Conservation (phyloP, 2,888 invertebrate genomes). For the Pediacus dermestoides region DNA sequence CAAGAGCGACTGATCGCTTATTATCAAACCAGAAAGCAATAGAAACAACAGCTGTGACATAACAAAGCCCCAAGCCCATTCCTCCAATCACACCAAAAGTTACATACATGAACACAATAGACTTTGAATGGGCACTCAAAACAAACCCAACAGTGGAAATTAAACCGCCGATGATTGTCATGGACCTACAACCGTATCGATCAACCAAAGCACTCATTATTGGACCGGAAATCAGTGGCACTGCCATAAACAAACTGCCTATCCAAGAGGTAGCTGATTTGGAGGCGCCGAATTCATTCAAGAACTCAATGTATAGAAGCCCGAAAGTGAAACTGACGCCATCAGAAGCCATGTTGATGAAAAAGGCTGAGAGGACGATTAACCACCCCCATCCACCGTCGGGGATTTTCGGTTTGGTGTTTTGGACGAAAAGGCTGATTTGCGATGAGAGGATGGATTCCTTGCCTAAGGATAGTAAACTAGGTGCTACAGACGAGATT, state of each 20-base stretch:
- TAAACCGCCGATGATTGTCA: constrained; percentile 60
- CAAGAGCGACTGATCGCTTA: constrained; percentile 79
- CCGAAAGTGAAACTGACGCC: constrained; percentile 94
- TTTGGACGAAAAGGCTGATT: constrained; percentile 26
- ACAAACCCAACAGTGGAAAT: constrained; percentile 74
- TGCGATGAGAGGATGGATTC: constrained; percentile 28
- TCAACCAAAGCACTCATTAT: constrained; percentile 82
- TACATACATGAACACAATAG: constrained; percentile 74
- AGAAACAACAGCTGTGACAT: constrained; percentile 86
- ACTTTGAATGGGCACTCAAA: constrained; percentile 65
- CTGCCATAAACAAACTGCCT: constrained; percentile 37
- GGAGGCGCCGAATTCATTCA: constrained; percentile 73
- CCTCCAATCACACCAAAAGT: constrained; percentile 85
- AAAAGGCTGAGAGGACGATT: constrained; percentile 79
- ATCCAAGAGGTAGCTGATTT: constrained; percentile 74
- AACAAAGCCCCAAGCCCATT: constrained; percentile 77
- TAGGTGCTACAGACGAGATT: constrained; percentile 21
- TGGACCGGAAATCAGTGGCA: constrained; percentile 75
- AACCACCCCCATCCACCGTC: constrained; percentile 90
- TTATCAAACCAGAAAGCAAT: constrained; percentile 93
- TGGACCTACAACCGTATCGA: constrained; percentile 64
- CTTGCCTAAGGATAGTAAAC: constrained; percentile 18
- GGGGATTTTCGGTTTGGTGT: constrained; percentile 58
- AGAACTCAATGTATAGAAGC: constrained; percentile 77
- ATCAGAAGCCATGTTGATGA: constrained; percentile 87